Base-by-base conservation (phyloP, 2,797 vertebrate species). In the Brotula barbata region DNA sequence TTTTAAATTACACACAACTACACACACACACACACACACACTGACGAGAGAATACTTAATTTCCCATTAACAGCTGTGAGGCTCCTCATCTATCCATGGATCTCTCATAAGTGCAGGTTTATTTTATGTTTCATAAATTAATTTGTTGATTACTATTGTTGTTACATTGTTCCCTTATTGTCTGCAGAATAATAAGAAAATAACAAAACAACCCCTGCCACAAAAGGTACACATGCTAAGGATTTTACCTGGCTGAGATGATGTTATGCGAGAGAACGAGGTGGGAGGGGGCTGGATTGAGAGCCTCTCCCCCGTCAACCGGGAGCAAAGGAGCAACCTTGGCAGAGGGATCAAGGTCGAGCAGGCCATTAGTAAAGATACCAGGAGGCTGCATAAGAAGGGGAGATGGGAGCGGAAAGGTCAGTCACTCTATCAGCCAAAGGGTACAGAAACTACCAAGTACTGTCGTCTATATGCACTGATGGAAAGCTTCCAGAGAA, bases 321-420 rank as follows among this genome's bases (percentile, higher is more conserved):
- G 86, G 79, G 60, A 86, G 87, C 52, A 77, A 85, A 46, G 75
- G 69, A 52, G 82, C 80, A 75, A 73, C 67, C 85, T 91, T 95
- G 74, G 82, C 63, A 6, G 85, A 51, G 22, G 77, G 58, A 6
- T 93, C 92, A 25, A 77, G 85, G 80, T 92, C 90, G 33, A 90
- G 82, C 71, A 94, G 90, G 63, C 94, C 94, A 8, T 94, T 95
- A 71, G 93, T 89, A 88, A 93, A 79, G 69, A 89, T 81, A 22
- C 86, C 85, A 0, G 89, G 90, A 90, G 95, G 91, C 84, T 91
- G 82, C 41, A 70, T 80, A 58, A 48, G 17, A 81, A 2, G 74
- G 23, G 65, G 9, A 66, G 0, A 54, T 79, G 2, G 78, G 73
- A 73, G 53, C 73, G 63, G 46, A 41, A 25, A n/a, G 50, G 71